Evolutionary conservation across 1,140 invertebrate genomes (phyloP).

Genomic region (Coptotermes formosanus): DNA sequence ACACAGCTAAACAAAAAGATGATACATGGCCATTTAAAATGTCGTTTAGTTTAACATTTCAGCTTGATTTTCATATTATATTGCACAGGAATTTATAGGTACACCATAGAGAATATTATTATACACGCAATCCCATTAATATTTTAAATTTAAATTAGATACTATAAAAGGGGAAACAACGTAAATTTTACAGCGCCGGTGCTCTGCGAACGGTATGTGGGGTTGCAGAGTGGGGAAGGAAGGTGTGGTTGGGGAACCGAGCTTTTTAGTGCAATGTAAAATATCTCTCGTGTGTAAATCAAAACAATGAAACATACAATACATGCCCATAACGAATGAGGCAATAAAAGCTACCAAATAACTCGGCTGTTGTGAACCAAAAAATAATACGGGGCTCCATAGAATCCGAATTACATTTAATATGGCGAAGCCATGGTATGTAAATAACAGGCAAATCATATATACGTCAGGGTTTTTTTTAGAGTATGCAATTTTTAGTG

Average conservation of each 20-base stretch:
- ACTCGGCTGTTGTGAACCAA: conserved; percentile 7
- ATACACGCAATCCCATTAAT: conserved; percentile 32
- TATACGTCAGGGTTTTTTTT: not conserved
- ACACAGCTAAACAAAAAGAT: not conserved
- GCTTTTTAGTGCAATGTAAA: conserved; percentile 23
- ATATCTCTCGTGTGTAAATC: conserved; percentile 28
- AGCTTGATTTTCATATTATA: conserved; percentile 28
- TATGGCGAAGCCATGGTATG: conserved; percentile 17
- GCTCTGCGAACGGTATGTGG: not conserved
- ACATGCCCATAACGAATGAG: conserved; percentile 26
- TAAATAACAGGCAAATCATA: conserved; percentile 24
- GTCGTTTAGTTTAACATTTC: conserved; percentile 29
- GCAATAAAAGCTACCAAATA: conserved; percentile 25
- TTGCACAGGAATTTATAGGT: conserved; percentile 27
- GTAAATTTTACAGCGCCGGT: conserved; percentile 26
- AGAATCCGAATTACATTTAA: conserved; percentile 29
- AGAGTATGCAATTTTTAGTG: conserved; percentile 9
- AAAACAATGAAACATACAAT: conserved; percentile 29
- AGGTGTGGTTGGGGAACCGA: not conserved
- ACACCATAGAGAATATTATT: conserved; percentile 28
- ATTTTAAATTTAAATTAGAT: conserved; percentile 33
- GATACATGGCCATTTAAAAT: conserved; percentile 26
- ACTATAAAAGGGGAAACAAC: conserved; percentile 31
- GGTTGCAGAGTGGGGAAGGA: not conserved
- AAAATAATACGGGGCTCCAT: conserved; percentile 15